phyloP scores from a whole-genome alignment of 2,888 invertebrate species.

The Tetheella fluctuosa region DNA sequence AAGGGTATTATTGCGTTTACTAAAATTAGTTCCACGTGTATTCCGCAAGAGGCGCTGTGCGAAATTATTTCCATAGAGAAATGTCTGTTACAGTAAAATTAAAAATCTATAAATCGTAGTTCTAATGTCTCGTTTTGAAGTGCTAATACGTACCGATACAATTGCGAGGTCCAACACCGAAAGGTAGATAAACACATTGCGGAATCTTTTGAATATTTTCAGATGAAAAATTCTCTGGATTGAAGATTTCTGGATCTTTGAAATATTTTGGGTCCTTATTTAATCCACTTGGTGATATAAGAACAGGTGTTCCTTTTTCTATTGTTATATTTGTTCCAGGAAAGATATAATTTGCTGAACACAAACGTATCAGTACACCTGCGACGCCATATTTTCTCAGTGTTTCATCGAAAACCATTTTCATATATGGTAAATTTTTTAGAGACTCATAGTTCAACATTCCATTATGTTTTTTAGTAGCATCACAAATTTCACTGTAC shows the following conservation, averaged over 20 bases:
- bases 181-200: conserved; percentile 27
- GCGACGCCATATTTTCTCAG: conserved; percentile 38
- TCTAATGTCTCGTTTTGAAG: no score
- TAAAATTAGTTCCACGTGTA: no score
- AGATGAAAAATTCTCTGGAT: conserved; percentile 28
- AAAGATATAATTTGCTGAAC: conserved; percentile 27
- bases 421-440: conserved; percentile 51
- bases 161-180: conserved; percentile 46
- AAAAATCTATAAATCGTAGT: no score
- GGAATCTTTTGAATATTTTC: conserved; percentile 25
- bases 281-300: conserved; percentile 26
- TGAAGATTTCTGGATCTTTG: conserved; percentile 23
- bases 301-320: conserved; percentile 36
- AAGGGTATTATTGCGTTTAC: no score
- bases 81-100: no score
- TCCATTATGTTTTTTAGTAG: conserved; percentile 27
- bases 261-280: conserved; percentile 25
- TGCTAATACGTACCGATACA: conserved; percentile 47
- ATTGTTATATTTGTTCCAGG: conserved; percentile 32
- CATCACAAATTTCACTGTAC: conserved; percentile 31
- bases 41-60: no score
- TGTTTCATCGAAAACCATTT: conserved; percentile 47
- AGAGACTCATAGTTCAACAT: conserved; percentile 42
- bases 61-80: no score
- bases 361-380: conserved; percentile 26